These are phyloP conservation scores for Lasiurus cinereus DNA, from an alignment of 2,113 vertebrate genomes.

Conservation along the genomic window DNA sequence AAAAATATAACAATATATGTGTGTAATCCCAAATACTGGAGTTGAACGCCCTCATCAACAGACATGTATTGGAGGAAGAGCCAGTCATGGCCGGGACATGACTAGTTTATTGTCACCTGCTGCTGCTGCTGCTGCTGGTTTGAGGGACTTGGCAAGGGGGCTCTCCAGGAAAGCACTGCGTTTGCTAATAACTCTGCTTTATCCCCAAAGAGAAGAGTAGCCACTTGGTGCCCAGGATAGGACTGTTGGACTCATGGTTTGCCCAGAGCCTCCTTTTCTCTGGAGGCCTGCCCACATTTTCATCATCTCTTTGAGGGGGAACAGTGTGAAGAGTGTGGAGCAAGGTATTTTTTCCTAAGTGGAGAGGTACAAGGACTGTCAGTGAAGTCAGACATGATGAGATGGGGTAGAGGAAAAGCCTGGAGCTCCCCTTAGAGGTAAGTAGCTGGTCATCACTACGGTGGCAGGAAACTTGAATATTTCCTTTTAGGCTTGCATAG, in stretches of 20 bases:
- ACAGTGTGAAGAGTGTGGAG: neutral
- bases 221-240: neutral
- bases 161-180: neutral
- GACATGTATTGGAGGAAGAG: neutral
- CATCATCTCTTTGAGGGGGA: neutral
- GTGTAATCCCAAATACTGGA: neutral
- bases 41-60: neutral
- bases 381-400: neutral
- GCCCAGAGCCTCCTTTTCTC: neutral
- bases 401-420: neutral
- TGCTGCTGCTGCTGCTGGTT: neutral
- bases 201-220: neutral
- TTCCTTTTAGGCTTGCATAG: neutral
- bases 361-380: neutral
- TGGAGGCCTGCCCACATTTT: neutral
- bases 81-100: neutral
- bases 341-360: neutral
- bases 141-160: neutral
- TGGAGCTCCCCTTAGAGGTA: conserved; percentile 23
- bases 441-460: neutral
- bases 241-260: neutral
- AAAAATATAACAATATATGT: neutral
- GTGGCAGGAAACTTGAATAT: conserved; percentile 23
- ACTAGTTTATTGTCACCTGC: neutral
- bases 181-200: neutral